Percentiles rank a stretch among this genome's conserved stretches.
These are phyloP conservation scores for Halotydeus destructor DNA, from an alignment of 1,140 invertebrate genomes.

Conservation along the genomic window DNA sequence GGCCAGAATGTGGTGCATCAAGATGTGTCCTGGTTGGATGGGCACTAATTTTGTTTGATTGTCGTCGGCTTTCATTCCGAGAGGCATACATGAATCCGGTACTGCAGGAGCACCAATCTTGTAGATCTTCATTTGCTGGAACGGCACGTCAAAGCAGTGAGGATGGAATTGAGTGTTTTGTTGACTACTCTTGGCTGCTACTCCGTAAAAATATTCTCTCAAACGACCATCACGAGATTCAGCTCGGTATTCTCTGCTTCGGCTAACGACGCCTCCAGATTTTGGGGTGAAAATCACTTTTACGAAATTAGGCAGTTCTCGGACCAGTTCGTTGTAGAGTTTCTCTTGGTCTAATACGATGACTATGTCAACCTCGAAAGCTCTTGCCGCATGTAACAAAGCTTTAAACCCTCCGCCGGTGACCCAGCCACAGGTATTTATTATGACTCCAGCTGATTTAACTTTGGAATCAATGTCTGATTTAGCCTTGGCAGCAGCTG, in stretches of 20 bases:
- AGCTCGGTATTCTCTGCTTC: constrained; percentile 41
- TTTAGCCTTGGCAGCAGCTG: constrained; percentile 44
- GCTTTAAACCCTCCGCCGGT: constrained; percentile 33
- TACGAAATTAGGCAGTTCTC: constrained; percentile 79
- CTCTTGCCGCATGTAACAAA: constrained; percentile 52
- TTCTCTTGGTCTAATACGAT: constrained; percentile 90
- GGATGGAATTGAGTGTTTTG: constrained; percentile 60
- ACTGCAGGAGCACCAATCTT: constrained; percentile 55
- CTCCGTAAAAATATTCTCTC: constrained; percentile 86
- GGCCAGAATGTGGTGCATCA: constrained; percentile 70
- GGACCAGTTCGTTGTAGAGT: constrained; percentile 74
- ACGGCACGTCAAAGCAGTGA: constrained; percentile 72
- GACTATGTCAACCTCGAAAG: constrained; percentile 87
- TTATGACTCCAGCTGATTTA: constrained; percentile 54
- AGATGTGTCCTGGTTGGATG: constrained; percentile 31
- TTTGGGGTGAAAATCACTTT: constrained; percentile 84
- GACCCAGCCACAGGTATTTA: constrained; percentile 98
- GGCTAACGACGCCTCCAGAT: constrained; percentile 83
- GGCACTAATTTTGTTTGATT: constrained; percentile 67
- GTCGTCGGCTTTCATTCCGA: constrained; percentile 77
- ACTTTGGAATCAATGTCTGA: constrained; percentile 17
- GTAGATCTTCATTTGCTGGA: constrained; percentile 63
- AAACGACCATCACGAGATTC: constrained; percentile 59
- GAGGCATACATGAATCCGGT: constrained; percentile 80
- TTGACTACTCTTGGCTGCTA: constrained; percentile 36